These are phyloP conservation scores for Macaria notata DNA, from an alignment of 2,888 invertebrate genomes.

Conservation along the genomic window DNA sequence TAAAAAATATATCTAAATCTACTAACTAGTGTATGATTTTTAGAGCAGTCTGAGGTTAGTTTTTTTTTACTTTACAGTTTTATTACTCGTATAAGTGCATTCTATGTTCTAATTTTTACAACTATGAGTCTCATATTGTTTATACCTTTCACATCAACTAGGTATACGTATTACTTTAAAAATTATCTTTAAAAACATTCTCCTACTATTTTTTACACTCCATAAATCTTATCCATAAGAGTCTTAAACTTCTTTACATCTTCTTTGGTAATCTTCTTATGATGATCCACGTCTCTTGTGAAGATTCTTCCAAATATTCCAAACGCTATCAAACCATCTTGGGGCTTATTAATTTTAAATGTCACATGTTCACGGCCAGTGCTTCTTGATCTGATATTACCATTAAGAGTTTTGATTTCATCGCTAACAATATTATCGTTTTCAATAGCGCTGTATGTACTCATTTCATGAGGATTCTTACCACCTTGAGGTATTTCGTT, in stretches of 20 bases:
- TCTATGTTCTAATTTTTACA: too few relatives aligned
- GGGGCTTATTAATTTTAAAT: conserved; percentile 56
- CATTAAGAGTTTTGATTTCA: conserved; percentile 10
- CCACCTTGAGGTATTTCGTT: conserved; percentile 11
- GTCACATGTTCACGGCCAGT: conserved; percentile 39
- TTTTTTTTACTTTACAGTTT: too few relatives aligned
- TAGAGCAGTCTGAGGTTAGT: too few relatives aligned
- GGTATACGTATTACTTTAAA: too few relatives aligned
- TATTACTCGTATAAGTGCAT: too few relatives aligned
- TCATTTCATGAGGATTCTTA: neutral
- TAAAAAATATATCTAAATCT: too few relatives aligned
- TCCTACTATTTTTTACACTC: conserved; percentile 2
- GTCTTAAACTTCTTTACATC: conserved; percentile 51
- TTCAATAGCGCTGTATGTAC: neutral
- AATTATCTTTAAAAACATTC: too few relatives aligned
- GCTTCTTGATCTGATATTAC: conserved; percentile 9
- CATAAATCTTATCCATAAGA: conserved; percentile 56
- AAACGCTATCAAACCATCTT: conserved; percentile 71
- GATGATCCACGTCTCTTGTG: conserved; percentile 68
- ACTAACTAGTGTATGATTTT: too few relatives aligned
- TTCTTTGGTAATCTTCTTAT: conserved; percentile 41
- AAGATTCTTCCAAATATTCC: conserved; percentile 73
- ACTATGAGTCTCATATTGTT: too few relatives aligned
- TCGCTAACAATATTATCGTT: neutral
- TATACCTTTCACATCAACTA: too few relatives aligned